phyloP scores from a whole-genome alignment of 1,140 invertebrate genomes.

The Drosophila mauritiana region DNA sequence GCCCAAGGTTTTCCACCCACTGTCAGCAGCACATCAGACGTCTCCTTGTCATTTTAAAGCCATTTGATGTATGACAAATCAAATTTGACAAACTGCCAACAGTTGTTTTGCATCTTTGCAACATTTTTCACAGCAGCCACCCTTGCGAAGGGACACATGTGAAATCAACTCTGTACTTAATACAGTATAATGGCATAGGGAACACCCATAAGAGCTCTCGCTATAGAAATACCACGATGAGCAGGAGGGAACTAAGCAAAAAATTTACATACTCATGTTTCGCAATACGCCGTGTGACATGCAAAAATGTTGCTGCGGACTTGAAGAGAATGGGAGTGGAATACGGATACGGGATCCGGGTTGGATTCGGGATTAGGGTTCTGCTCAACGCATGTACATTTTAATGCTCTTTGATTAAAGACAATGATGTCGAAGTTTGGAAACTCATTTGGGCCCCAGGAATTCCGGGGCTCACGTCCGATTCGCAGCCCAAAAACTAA shows the following conservation, averaged over 20 bases:
- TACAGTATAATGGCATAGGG: conserved; percentile 60
- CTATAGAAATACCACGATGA: neutral
- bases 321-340: conserved; percentile 10
- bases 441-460: conserved; percentile 35
- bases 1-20: conserved; percentile 12
- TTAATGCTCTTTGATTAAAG: conserved; percentile 53
- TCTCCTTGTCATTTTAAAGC: conserved; percentile 74
- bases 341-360: conserved; percentile 3
- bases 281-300: conserved; percentile 64
- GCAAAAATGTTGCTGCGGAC: conserved; percentile 53
- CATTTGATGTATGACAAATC: conserved; percentile 83
- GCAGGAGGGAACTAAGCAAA: conserved; percentile 20
- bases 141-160: conserved; percentile 41
- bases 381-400: conserved; percentile 36
- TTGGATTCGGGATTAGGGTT: conserved; percentile 12
- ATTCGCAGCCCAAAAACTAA: conserved; percentile 21
- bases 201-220: conserved; percentile 7
- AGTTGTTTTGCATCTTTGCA: conserved; percentile 79
- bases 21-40: conserved; percentile 45
- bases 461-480: conserved; percentile 53
- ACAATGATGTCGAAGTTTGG: conserved; percentile 62
- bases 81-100: conserved; percentile 82
- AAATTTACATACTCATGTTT: conserved; percentile 81
- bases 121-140: conserved; percentile 65
- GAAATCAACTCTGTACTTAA: conserved; percentile 77